Base-by-base conservation (phyloP, 2,113 vertebrate genomes). In the Maccullochella peelii region DNA sequence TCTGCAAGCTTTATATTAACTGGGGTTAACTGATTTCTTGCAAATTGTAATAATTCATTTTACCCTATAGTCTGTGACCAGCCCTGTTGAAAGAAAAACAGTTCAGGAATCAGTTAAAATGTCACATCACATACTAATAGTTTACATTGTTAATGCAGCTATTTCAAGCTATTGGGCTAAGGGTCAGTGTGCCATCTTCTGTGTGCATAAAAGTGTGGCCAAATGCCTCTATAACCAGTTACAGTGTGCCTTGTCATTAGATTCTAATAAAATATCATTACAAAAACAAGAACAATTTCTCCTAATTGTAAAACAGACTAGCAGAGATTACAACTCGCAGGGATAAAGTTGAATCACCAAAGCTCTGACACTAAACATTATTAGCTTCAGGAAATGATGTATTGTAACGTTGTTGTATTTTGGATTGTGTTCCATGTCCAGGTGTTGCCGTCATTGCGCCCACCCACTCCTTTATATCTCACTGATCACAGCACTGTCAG, bases 1-100 rank as follows among this genome's bases (percentile, higher is more conserved):
- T 66, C 42, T 36, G 7, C 2, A 50, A 11, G 16, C 65, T 52
- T 36, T 1, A 21, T 25, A 15, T 25, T 10, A 23, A 49, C 1
- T 4, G 0, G 8, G 3, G 14, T 62, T 30, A 38, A 30, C 5
- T 20, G 0, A 30, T 58, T 30, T 23, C 3, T 66, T 12, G 8
- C 0, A 30, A 47, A 25, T 57, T 30, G 21, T 25, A 8, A 59
- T 30, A 6, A 50, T 54, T 54, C 0, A 83, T 95, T 97, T 97
- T 95, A 99, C 98, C 95, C 98, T 95, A 54, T 99, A 99, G 91
- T 99, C 98, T 40, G 98, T 99, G 88, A 99, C 94, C 68, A 98
- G 88, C 6, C 97, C 98, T 99, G 91, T 50, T 91, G 93, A 87
- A 42, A 85, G 20, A 91, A 23, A 86, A 89, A 78, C 40, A 63